phyloP scores from a whole-genome alignment of 2,888 invertebrate species.

The Hydropsyche betteni region DNA sequence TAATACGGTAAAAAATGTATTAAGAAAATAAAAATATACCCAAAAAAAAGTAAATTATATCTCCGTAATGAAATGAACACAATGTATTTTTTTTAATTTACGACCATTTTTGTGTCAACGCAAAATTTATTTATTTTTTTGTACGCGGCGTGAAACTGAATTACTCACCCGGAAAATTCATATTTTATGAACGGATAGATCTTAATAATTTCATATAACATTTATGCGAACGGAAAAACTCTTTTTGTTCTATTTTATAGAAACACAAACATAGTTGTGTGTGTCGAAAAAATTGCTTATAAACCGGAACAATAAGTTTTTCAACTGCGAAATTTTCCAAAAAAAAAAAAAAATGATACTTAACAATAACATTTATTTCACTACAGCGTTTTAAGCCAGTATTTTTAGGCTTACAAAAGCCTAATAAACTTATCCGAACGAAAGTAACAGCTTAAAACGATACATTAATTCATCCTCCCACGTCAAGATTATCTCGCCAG shows the following conservation, averaged over 20 bases:
- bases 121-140: slow-evolving; percentile 27
- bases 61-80: slow-evolving; percentile 13
- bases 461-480: too few relatives aligned
- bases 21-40: too few relatives aligned
- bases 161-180: slow-evolving; percentile 29
- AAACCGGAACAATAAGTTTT: slow-evolving; percentile 10
- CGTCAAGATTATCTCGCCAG: too few relatives aligned
- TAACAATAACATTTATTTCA: too few relatives aligned
- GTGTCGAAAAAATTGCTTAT: background rate
- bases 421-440: too few relatives aligned
- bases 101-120: slow-evolving; percentile 23
- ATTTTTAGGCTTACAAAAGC: too few relatives aligned
- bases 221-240: background rate
- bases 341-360: too few relatives aligned
- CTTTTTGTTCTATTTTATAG: background rate
- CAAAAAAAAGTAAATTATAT: background rate
- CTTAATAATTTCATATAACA: background rate
- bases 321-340: too few relatives aligned
- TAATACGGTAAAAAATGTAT: too few relatives aligned
- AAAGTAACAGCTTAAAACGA: too few relatives aligned
- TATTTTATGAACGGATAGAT: slow-evolving; percentile 16
- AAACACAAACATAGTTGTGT: background rate
- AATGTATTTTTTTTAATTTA: slow-evolving; percentile 20
- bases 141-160: slow-evolving; percentile 28
- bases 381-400: too few relatives aligned